Base-by-base conservation (phyloP, 2,888 invertebrate species). In the Schrankia costaestrigalis region DNA sequence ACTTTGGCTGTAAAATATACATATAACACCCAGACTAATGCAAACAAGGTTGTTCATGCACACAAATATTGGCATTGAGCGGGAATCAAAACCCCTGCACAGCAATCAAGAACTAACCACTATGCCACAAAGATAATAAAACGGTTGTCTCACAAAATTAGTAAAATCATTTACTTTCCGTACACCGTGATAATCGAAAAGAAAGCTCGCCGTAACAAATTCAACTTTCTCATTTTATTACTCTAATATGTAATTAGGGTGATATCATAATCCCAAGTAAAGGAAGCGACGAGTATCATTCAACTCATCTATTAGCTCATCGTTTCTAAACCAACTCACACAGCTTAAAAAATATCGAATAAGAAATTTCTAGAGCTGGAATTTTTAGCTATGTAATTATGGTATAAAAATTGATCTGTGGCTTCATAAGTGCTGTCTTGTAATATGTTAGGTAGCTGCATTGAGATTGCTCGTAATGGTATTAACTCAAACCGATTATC, bases 181-280 rank as follows among this genome's bases (percentile, higher is more conserved):
- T n/a, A n/a, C n/a, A n/a, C n/a, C n/a, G n/a, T n/a, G n/a, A n/a
- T n/a, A n/a, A n/a, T n/a, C n/a, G n/a, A n/a, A n/a, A n/a, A n/a
- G n/a, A n/a, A n/a, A n/a, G n/a, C n/a, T n/a, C n/a, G n/a, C n/a
- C n/a, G n/a, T n/a, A 48, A 44, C 37, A 37, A 64, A 59, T 62
- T 63, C 54, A 59, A 61, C 52, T 57, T 57, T 62, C 56, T 56
- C 58, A 71, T 76, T 78, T 77, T 78, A 77, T 73, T 67, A 64
- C 61, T 41, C 61, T 73, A 64, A 76, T 76, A 72, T 73, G 75
- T 77, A 75, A 77, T 78, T 75, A 76, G 75, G 45, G 34, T 55
- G 56, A 51, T 51, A 68, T 73, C 74, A 78, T 78, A 78, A 78
- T 78, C 75, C 71, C 48, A 62, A 63, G 69, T 70, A 72, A 78